Base-by-base conservation (phyloP, 2,888 invertebrate species). In the Xestoiulus laeticollis region DNA sequence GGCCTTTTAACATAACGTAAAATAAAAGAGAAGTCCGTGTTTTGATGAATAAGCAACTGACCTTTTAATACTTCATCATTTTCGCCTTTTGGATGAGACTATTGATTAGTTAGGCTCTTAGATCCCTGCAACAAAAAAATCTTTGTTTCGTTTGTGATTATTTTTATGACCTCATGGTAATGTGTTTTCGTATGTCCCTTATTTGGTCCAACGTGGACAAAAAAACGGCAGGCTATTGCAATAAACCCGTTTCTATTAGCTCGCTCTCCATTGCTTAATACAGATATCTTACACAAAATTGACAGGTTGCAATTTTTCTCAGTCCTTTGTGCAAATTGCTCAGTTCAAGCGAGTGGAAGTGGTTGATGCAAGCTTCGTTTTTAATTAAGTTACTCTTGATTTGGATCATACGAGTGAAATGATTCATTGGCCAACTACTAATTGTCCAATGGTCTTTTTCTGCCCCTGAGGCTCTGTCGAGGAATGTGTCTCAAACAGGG, bases 331-430 rank as follows among this genome's bases (percentile, higher is more conserved):
- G 68, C 26, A 26, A 26, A 22, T 68, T 26, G 26, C 8, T 68
- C 68, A 68, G 6, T 68, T 8, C 22, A 12, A 26, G 68, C 68
- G 6, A 12, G 68, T 6, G 22, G 10, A 26, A 68, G 26, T n/a
- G 26, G 68, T 68, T 26, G 68, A 10, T 68, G 26, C 26, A 2
- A 68, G 22, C 26, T 26, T 68, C 53, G 12, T 68, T 68, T 68
- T 68, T 68, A 68, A 68, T 68, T 68, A 26, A 68, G 68, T 68
- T 68, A 26, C 26, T 68, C 68, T 68, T 68, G 68, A 68, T 68
- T 68, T 68, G 68, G 68, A 68, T 68, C 26, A 26, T 26, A 8
- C 68, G 26, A 68, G 26, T 22, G 68, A 68, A 68, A 26, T 26
- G 68, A 26, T 26, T 26, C 68, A 26, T 68, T 1, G 26, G 26